Percentiles rank a stretch among this genome's conserved stretches.
These are phyloP conservation scores for Acromyrmex charruanus DNA, from an alignment of 1,140 invertebrate species.

Conservation along the genomic window DNA sequence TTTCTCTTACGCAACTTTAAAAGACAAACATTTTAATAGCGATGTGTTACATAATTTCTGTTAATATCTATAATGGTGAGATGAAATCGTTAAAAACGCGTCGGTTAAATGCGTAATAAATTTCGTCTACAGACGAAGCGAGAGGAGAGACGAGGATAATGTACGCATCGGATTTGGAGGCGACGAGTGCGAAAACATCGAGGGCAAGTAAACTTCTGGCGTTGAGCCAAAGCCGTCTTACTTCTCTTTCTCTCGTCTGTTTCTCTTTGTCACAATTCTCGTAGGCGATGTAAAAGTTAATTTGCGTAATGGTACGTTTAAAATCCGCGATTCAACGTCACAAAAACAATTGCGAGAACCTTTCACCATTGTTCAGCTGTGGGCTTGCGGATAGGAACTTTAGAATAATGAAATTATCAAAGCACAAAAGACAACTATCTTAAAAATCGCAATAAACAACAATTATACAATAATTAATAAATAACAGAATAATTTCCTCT, in stretches of 20 bases:
- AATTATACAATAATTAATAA: neutral
- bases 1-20: conserved; percentile 17
- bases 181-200: conserved; percentile 70
- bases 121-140: conserved; percentile 13
- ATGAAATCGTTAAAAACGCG: conserved; percentile 25
- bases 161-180: conserved; percentile 57
- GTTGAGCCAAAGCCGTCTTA: conserved; percentile 52
- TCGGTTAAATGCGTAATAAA: conserved; percentile 42
- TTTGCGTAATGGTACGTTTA: conserved; percentile 73
- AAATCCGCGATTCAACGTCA: conserved; percentile 49
- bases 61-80: neutral
- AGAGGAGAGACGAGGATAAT: conserved; percentile 54
- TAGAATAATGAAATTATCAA: conserved; percentile 44
- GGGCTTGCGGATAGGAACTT: neutral
- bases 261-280: conserved; percentile 45
- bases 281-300: conserved; percentile 69
- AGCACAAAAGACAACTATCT: neutral
- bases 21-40: neutral
- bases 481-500: neutral
- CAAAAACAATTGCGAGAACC: conserved; percentile 10
- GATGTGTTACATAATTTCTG: neutral
- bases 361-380: neutral
- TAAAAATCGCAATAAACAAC: neutral
- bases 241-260: conserved; percentile 58
- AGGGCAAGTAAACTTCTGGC: conserved; percentile 66